phyloP scores from a whole-genome alignment of 1,140 invertebrate species.

The Frieseomelitta varia region DNA sequence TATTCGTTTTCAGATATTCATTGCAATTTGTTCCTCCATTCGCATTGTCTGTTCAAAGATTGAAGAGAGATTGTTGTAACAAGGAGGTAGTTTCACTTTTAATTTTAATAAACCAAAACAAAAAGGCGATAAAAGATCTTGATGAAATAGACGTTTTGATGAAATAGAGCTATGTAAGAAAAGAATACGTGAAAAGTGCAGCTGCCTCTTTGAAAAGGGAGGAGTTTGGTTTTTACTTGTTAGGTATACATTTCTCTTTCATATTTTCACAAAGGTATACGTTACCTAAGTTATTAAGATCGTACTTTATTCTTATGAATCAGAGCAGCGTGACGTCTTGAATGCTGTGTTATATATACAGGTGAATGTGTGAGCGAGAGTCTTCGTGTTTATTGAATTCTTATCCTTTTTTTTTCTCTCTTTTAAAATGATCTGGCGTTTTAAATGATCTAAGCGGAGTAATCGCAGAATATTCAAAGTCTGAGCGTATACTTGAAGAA shows the following conservation, averaged over 20 bases:
- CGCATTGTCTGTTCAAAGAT: too few relatives aligned
- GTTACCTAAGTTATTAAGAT: too few relatives aligned
- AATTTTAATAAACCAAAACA: too few relatives aligned
- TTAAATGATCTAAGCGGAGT: not conserved
- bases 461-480: not conserved
- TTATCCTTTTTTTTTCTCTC: not conserved
- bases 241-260: not conserved
- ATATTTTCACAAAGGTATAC: not conserved
- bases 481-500: not conserved
- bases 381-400: not conserved
- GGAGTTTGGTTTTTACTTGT: not conserved
- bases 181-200: too few relatives aligned
- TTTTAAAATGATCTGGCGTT: not conserved
- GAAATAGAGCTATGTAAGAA: too few relatives aligned
- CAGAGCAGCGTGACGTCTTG: constrained; percentile 9
- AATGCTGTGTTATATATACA: not conserved
- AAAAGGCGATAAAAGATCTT: too few relatives aligned
- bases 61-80: too few relatives aligned
- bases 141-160: too few relatives aligned
- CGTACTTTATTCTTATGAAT: not conserved
- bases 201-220: not conserved
- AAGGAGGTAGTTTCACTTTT: too few relatives aligned
- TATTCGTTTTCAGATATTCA: not conserved
- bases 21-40: not conserved
- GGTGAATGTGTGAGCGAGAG: not conserved